Evolutionary conservation across 2,797 vertebrate species (phyloP).

Genomic region (Diplodus sargus): DNA sequence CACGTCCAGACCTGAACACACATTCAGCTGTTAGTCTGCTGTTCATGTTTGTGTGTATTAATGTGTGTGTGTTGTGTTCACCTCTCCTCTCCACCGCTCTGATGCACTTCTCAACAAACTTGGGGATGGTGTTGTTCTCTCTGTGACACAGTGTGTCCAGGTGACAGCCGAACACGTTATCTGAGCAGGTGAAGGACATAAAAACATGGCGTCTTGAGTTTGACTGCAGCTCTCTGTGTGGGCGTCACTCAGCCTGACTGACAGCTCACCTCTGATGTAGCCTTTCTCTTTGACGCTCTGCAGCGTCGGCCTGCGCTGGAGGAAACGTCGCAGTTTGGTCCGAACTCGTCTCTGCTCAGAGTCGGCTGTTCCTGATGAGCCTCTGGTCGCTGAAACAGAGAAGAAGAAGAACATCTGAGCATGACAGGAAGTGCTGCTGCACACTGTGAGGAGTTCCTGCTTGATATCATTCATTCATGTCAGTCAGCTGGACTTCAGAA

Average conservation of each 20-base stretch:
- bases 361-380: conserved; percentile 58
- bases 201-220: not conserved
- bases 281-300: conserved; percentile 90
- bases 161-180: conserved; percentile 93
- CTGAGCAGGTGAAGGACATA: conserved; percentile 70
- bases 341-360: conserved; percentile 70
- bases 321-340: conserved; percentile 88
- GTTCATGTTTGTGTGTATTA: conserved; percentile 1
- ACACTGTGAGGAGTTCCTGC: not conserved
- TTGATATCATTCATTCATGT: not conserved
- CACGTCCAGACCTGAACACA: conserved; percentile 86
- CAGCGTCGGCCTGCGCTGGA: conserved; percentile 88
- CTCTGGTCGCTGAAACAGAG: conserved; percentile 49
- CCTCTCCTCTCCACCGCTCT: conserved; percentile 90
- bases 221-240: no score
- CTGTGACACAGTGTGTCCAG: conserved; percentile 89
- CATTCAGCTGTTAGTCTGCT: not conserved
- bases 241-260: no score
- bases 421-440: not conserved
- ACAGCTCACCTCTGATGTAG: conserved; percentile 87
- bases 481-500: not conserved
- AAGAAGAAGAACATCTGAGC: not conserved
- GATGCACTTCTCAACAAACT: conserved; percentile 92
- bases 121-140: conserved; percentile 86
- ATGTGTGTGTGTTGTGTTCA: conserved; percentile 55